Evolutionary conservation across 1,140 invertebrate genomes (phyloP).

Genomic region (Zaprionus ornatus): DNA sequence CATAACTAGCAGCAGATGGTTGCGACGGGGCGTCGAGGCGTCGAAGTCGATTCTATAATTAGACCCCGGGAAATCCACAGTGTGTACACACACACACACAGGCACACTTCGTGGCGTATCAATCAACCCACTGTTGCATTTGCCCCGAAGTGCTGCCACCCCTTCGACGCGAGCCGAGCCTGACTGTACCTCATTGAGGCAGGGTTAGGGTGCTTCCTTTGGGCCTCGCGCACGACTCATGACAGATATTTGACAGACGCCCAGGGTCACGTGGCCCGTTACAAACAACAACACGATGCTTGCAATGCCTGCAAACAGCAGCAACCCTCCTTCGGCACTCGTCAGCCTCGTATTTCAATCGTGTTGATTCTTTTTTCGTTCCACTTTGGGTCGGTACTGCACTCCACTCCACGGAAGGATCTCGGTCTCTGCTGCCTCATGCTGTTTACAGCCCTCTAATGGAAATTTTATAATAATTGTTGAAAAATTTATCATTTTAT

Average conservation of each 20-base stretch:
- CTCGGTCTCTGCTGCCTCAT: constrained; percentile 1
- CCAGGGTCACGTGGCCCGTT: constrained; percentile 30
- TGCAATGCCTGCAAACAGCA: no score
- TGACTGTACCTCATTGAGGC: constrained; percentile 1
- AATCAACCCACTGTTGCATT: constrained; percentile 31
- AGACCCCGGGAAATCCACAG: constrained; percentile 38
- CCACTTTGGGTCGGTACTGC: background rate
- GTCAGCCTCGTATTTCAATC: constrained; percentile 31
- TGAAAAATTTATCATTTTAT: constrained; percentile 15
- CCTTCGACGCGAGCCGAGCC: background rate
- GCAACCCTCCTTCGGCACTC: constrained; percentile 21
- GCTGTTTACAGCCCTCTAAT: constrained; percentile 28
- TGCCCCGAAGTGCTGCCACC: background rate
- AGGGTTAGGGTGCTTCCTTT: constrained; percentile 29
- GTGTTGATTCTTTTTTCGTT: constrained; percentile 18
- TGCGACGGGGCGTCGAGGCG: constrained; percentile 21
- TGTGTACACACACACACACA: background rate
- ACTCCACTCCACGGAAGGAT: background rate
- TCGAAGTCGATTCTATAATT: constrained; percentile 43
- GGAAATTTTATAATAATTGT: constrained; percentile 35
- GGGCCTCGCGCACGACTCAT: constrained; percentile 3
- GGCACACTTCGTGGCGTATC: background rate
- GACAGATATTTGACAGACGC: constrained; percentile 31
- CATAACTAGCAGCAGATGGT: constrained; percentile 36
- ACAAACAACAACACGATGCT: constrained; percentile 3